These are phyloP conservation scores for Criorhina ranunculi DNA, from an alignment of 2,888 invertebrate genomes.

Conservation along the genomic window DNA sequence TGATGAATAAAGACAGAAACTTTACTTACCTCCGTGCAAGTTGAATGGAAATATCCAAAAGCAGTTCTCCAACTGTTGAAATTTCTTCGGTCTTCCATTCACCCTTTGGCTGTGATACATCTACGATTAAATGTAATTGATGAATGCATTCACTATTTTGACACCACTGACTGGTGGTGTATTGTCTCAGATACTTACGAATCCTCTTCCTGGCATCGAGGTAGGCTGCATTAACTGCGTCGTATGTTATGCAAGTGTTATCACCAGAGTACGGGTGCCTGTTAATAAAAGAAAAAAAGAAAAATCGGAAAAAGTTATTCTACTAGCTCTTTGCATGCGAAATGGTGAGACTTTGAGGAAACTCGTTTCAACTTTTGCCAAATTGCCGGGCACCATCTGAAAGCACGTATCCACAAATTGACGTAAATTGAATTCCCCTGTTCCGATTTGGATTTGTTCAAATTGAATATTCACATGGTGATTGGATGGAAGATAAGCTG, in stretches of 20 bases:
- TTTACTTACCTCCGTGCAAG: slow-evolving; percentile 91
- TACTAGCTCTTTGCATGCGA: background rate
- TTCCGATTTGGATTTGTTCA: slow-evolving; percentile 30
- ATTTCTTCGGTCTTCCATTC: slow-evolving; percentile 94
- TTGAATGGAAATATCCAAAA: slow-evolving; percentile 93
- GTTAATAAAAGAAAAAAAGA: slow-evolving; percentile 70
- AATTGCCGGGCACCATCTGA: slow-evolving; percentile 13
- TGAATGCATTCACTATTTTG: slow-evolving; percentile 20
- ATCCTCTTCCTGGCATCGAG: slow-evolving; percentile 94
- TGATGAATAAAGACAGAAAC: background rate
- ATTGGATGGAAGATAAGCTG: slow-evolving; percentile 33
- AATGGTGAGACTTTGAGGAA: slow-evolving; percentile 12
- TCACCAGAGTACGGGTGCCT: slow-evolving; percentile 86
- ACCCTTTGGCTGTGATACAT: slow-evolving; percentile 91
- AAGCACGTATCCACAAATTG: slow-evolving; percentile 34
- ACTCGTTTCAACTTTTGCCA: slow-evolving; percentile 26
- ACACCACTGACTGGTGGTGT: slow-evolving; percentile 4
- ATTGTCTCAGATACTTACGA: slow-evolving; percentile 87
- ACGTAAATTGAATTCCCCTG: slow-evolving; percentile 40
- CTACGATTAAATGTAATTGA: slow-evolving; percentile 84
- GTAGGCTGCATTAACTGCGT: slow-evolving; percentile 95
- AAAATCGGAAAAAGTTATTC: background rate
- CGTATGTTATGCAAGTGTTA: slow-evolving; percentile 94
- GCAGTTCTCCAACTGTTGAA: slow-evolving; percentile 93
- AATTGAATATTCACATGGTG: slow-evolving; percentile 28